Evolutionary conservation across 2,797 vertebrate genomes (phyloP), one percentile per base, ranked within the genome.

Genomic region (Caiman crocodilus): DNA sequence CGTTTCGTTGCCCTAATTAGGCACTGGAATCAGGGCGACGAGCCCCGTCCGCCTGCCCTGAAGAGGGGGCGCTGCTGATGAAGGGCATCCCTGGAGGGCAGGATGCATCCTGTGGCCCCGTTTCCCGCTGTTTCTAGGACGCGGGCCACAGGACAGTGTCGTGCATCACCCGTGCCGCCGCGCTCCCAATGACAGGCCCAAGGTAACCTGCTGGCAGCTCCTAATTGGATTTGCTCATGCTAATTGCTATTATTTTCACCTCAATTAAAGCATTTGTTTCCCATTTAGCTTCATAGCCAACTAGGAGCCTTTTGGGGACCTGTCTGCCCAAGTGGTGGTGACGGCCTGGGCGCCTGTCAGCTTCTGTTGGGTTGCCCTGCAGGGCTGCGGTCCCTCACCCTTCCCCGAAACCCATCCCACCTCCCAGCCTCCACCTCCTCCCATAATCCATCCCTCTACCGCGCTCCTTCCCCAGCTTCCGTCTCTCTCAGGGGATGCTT

Each of bases 251-350:
- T 3, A 67, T 67, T 95, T 95, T 95, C 59, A n/a, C 79, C 88
- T 95, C 94, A 76, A 73, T 95, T 96, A 95, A 95, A 81, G 76
- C 82, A 60, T 84, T 94, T 90, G 81, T 67, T 92, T 78, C 79
- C 55, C 64, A 50, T 1, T 0, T 63, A 25, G 14, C 28, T 69
- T 64, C 58, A 42, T 65, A 0, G 0, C 74, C 18, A 56, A 64
- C 18, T 20, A 0, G 0, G 90, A 87, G 82, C 71, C 32, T n/a
- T 42, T 13, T 0, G 20, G 61, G 74, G 82, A 32, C 89, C 73
- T 61, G 25, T 58, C 0, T 18, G 18, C 25, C 90, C 20, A 0
- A 0, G 0, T 0, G 32, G 11, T 14, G 13, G 4, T 26, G 32
- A 18, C 9, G 16, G 21, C n/a, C 14, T 15, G 7, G 76, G 2